Evolutionary conservation across 2,888 invertebrate genomes (phyloP), one percentile per base, ranked within the genome.

Genomic region (Meteorus cinctellus): DNA sequence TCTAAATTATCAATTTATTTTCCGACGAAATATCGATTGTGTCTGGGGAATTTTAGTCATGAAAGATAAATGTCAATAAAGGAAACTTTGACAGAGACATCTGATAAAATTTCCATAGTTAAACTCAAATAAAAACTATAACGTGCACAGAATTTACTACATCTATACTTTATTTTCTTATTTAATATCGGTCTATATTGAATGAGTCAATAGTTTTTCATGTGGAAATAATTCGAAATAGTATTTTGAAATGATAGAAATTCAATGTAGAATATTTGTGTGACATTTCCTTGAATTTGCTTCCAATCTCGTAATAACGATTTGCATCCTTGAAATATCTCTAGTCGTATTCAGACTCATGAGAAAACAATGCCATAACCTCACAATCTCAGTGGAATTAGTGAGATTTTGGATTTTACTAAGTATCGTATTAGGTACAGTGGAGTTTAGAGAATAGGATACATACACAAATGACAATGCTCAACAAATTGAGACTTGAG

Each of bases 31-130:
- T 55, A 55, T 55, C 55, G 55, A 55, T 55, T 55, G 55, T 19
- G 19, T 55, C 19, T 55, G 55, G 19, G 4, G 19, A 19, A 55
- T 55, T 48, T 55, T 55, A 19, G n/a, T 55, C 19, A 0, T 55
- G n/a, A 24, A 55, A 19, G 19, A 55, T 19, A 55, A 55, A 55
- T 55, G 55, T 55, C 48, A 48, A 48, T 48, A 48, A 48, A 48
- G n/a, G 16, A 48, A 48, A 48, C 48, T 48, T 48, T 48, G 16
- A 48, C 48, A n/a, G 48, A 48, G n/a, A 19, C 19, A 19, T 55
- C 19, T 19, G 19, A 55, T 24, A 55, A 24, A 55, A 55, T 55
- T 19, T 55, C 19, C 24, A 55, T 55, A 8, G 19, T 55, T 6
- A 19, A 55, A 55, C 4, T 19, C 19, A 55, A 55, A 55, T 55